Base-by-base conservation (phyloP, 2,113 vertebrate genomes). In the Pterophyllum scalare region DNA sequence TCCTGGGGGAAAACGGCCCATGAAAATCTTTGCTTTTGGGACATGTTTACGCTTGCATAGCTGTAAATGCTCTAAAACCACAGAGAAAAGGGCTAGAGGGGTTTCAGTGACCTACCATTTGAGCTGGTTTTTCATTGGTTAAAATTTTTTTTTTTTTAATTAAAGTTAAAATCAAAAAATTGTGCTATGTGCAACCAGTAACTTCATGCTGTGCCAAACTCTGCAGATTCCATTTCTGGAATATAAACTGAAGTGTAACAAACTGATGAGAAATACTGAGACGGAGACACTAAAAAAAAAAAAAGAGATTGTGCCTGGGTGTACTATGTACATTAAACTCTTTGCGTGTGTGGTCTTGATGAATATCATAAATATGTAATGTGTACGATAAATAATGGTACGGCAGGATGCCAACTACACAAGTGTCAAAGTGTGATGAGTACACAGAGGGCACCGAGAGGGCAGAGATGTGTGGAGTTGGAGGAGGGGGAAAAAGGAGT, bases 341-440 rank as follows among this genome's bases (percentile, higher is more conserved):
- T 67, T 31, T 75, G 62, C 56, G 33, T 79, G 58, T 59, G 38
- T 35, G 22, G 54, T 72, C 65, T 60, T 22, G 61, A 86, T 86
- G 79, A 67, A 88, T 91, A 60, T 22, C 59, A 83, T 86, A 77
- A 62, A 88, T 91, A 77, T 90, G 87, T 89, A 77, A 91, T 91
- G 46, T 77, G 35, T 13, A 20, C 26, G 9, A 82, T 92, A 43
- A 91, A 93, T 93, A 93, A 92, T 90, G 62, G 65, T 11, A 56
- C 11, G 75, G 90, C 83, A 75, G 75, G 52, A 60, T 82, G 88
- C 88, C 88, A 85, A 59, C 54, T 78, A 20, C 52, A 75, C 33
- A 17, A 10, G 33, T 81, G 79, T 83, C 62, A 70, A 70, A 65
- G 59, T 79, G 74, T 59, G 77, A 84, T 83, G 52, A 59, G 83